A percentile compares a stretch with the other conserved stretches of the same genome.
Evolutionary conservation across 2,888 invertebrate genomes (phyloP).

Genomic region (Synanthedon formicaeformis): DNA sequence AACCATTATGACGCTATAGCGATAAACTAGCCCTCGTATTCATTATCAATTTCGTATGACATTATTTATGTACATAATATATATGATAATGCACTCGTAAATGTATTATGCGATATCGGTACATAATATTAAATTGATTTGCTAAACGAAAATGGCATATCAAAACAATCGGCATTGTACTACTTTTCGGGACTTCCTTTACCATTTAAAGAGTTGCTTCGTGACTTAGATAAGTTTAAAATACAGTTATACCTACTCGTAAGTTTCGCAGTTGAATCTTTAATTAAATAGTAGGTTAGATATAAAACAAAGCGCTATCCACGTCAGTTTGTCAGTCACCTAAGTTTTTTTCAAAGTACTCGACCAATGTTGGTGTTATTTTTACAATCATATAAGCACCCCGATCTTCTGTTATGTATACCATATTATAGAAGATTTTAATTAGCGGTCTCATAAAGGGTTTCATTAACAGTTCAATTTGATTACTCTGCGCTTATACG

Average conservation of each 20-base stretch:
- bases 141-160: neutral
- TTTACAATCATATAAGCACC: too few relatives aligned
- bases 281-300: too few relatives aligned
- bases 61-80: constrained; percentile 1
- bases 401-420: too few relatives aligned
- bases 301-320: too few relatives aligned
- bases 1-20: constrained; percentile 50
- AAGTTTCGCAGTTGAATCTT: neutral
- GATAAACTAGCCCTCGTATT: constrained; percentile 56
- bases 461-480: too few relatives aligned
- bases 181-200: neutral
- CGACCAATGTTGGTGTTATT: too few relatives aligned
- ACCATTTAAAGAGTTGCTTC: neutral
- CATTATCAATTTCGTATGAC: constrained; percentile 55
- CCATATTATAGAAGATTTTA: too few relatives aligned
- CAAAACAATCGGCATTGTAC: neutral
- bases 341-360: too few relatives aligned
- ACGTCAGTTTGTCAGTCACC: too few relatives aligned
- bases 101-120: constrained; percentile 6
- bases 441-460: too few relatives aligned
- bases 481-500: too few relatives aligned
- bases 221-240: neutral
- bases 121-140: constrained; percentile 6
- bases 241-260: neutral
- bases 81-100: neutral